phyloP scores from a whole-genome alignment of 1,140 invertebrate genomes.

The Hyles vespertilio region DNA sequence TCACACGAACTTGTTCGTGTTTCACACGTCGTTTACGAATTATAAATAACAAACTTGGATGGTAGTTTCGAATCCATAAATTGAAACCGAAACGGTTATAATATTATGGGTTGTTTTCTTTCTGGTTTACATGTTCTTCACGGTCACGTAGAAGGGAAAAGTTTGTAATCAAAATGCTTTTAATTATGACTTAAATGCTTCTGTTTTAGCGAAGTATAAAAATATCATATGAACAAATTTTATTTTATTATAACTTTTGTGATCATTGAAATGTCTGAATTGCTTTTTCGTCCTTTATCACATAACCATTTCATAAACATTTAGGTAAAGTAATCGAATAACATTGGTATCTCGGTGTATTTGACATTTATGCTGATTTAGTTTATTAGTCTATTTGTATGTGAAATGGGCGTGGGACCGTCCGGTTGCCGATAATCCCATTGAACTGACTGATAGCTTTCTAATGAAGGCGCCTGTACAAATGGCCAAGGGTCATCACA shows the following conservation, averaged over 20 bases:
- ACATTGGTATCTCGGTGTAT: background rate
- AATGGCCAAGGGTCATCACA: background rate
- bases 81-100: too few species aligned
- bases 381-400: background rate
- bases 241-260: too few species aligned
- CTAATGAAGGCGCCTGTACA: conserved; percentile 1
- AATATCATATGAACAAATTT: too few species aligned
- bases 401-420: background rate
- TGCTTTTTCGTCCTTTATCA: too few species aligned
- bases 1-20: conserved; percentile 19
- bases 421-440: background rate
- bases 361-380: background rate
- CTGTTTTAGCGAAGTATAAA: too few species aligned
- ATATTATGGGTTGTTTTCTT: too few species aligned
- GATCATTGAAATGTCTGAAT: too few species aligned
- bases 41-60: conserved; percentile 6
- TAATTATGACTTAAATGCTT: too few species aligned
- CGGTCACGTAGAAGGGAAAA: too few species aligned
- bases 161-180: too few species aligned
- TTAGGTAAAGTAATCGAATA: background rate
- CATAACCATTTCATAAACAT: too few species aligned
- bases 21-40: conserved; percentile 20
- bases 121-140: too few species aligned
- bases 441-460: conserved; percentile 1
- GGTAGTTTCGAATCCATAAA: background rate